Conservation (phyloP, 2,113 vertebrate species). For the Callospermophilus lateralis region DNA sequence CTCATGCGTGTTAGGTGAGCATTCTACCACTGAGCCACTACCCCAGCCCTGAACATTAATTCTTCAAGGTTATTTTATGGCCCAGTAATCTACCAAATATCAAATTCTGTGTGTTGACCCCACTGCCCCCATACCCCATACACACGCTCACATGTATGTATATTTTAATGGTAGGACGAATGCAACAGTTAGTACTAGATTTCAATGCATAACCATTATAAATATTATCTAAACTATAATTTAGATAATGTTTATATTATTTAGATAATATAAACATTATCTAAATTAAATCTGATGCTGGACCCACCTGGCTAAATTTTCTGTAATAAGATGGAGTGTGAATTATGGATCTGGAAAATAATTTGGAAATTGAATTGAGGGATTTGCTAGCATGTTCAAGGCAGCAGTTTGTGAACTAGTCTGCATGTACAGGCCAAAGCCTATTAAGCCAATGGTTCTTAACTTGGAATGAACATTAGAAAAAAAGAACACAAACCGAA, state of each 20-base stretch:
- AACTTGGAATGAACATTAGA: not conserved
- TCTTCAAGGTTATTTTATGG: slow-evolving; percentile 12
- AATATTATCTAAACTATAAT: too few species aligned
- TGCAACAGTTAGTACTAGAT: not conserved
- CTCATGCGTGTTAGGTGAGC: too few species aligned
- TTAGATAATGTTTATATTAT: too few species aligned
- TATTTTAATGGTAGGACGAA: not conserved
- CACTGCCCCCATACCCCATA: too few species aligned
- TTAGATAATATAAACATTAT: too few species aligned
- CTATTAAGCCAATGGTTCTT: slow-evolving; percentile 15
- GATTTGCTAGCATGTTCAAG: slow-evolving; percentile 36
- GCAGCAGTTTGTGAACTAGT: slow-evolving; percentile 20
- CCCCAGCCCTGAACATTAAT: not conserved
- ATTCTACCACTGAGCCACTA: too few species aligned
- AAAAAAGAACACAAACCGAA: not conserved
- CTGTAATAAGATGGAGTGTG: not conserved
- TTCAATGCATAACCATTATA: not conserved
- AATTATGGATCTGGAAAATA: slow-evolving; percentile 3
- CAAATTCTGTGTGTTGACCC: not conserved
- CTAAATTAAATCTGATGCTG: slow-evolving; percentile 39
- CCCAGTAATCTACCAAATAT: not conserved
- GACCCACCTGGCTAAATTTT: not conserved
- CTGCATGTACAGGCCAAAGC: slow-evolving; percentile 25
- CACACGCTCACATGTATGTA: too few species aligned
- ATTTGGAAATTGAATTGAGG: slow-evolving; percentile 39